Conservation (phyloP, 1,140 invertebrate genomes). For the Polyergus mexicanus region DNA sequence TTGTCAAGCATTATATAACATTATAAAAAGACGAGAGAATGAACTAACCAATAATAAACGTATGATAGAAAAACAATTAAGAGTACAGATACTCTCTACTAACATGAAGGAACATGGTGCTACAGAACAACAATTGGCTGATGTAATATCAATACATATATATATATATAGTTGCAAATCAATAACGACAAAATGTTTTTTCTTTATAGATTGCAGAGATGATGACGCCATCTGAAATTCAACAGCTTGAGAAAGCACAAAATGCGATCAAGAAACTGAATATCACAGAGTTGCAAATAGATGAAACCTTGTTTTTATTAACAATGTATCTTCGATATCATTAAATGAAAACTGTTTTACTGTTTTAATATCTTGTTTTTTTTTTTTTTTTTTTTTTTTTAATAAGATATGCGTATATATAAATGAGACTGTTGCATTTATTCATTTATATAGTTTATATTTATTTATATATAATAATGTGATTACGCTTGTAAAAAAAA, state of each 20-base stretch:
- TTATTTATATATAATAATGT: constrained; percentile 86
- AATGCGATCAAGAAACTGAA: constrained; percentile 90
- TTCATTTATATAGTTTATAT: constrained; percentile 81
- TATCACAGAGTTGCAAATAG: constrained; percentile 89
- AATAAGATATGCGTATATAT: not conserved
- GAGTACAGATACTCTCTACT: constrained; percentile 92
- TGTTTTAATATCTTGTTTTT: constrained; percentile 10
- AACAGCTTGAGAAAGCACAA: constrained; percentile 90
- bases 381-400: not conserved
- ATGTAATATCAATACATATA: constrained; percentile 87
- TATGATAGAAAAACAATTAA: constrained; percentile 94
- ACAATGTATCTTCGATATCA: constrained; percentile 88
- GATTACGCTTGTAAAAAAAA: constrained; percentile 86
- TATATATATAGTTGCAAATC: constrained; percentile 9
- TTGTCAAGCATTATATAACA: constrained; percentile 92
- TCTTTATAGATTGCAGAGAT: constrained; percentile 90
- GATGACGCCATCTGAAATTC: constrained; percentile 92
- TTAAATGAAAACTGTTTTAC: constrained; percentile 57
- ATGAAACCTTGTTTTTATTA: constrained; percentile 92
- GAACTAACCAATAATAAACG: constrained; percentile 90
- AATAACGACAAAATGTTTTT: constrained; percentile 43
- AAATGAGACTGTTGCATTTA: constrained; percentile 65
- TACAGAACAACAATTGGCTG: constrained; percentile 91
- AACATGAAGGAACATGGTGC: constrained; percentile 92
- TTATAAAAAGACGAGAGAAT: constrained; percentile 88